phyloP scores from a whole-genome alignment of 2,113 vertebrate genomes.

The Misgurnus anguillicaudatus region DNA sequence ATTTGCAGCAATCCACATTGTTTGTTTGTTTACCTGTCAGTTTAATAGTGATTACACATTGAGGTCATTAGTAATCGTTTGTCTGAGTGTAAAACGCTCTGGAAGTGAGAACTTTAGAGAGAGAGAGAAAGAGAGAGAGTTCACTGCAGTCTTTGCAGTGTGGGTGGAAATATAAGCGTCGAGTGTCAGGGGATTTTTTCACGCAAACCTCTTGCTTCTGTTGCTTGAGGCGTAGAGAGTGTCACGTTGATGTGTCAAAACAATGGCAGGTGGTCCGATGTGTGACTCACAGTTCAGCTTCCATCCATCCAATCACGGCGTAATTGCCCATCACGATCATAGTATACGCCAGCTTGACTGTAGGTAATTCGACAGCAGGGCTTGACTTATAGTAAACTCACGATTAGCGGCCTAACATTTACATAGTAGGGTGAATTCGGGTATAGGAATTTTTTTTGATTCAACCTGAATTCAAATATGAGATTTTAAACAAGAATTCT shows the following conservation, averaged over 20 bases:
- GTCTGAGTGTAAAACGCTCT: not conserved
- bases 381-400: not conserved
- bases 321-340: conserved; percentile 21
- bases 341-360: not conserved
- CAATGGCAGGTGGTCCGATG: conserved; percentile 16
- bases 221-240: conserved; percentile 16
- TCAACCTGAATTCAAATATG: too few relatives aligned
- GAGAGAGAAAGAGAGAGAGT: not conserved
- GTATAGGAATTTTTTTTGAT: too few relatives aligned
- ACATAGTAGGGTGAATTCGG: too few relatives aligned
- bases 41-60: conserved; percentile 2
- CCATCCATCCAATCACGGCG: not conserved
- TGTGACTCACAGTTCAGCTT: conserved; percentile 18
- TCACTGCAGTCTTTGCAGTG: conserved; percentile 13
- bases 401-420: not conserved
- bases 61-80: conserved; percentile 1
- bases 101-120: not conserved
- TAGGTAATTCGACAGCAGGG: not conserved
- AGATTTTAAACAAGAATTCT: too few relatives aligned
- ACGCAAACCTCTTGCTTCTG: not conserved
- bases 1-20: not conserved
- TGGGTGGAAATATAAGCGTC: conserved; percentile 29
- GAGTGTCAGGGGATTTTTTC: conserved; percentile 10
- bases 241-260: conserved; percentile 31
- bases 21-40: not conserved